These are phyloP conservation scores for Pagetopsis macropterus DNA, from an alignment of 2,797 vertebrate genomes.

Conservation along the genomic window DNA sequence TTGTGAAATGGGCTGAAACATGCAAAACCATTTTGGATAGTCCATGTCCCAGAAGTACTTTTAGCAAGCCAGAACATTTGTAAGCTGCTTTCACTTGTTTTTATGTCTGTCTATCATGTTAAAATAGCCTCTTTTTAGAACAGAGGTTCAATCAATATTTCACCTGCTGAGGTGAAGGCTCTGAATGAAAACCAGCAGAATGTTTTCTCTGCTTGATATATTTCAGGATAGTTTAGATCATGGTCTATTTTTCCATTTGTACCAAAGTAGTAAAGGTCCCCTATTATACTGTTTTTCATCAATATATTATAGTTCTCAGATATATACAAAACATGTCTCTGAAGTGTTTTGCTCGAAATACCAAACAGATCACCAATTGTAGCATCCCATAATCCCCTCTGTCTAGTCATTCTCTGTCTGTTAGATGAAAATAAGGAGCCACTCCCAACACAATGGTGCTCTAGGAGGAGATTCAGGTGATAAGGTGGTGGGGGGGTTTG, in stretches of 20 bases:
- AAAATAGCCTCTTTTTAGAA: background rate
- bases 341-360: no score
- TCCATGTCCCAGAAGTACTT: background rate
- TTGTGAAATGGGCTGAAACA: background rate
- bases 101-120: background rate
- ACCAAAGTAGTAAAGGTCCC: background rate
- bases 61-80: background rate
- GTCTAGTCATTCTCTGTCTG: no score
- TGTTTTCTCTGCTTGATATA: background rate
- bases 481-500: no score
- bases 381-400: no score
- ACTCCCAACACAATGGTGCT: no score
- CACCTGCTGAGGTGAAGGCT: background rate
- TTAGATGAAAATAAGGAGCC: no score
- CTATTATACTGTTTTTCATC: no score
- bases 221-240: background rate
- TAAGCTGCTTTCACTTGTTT: background rate
- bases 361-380: no score
- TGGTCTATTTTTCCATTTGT: background rate
- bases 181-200: background rate
- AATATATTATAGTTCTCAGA: no score
- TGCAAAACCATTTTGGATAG: background rate
- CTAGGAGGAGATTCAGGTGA: no score
- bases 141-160: background rate
- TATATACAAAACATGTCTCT: no score